phyloP scores from a whole-genome alignment of 2,113 vertebrate genomes.

The Numenius arquata region DNA sequence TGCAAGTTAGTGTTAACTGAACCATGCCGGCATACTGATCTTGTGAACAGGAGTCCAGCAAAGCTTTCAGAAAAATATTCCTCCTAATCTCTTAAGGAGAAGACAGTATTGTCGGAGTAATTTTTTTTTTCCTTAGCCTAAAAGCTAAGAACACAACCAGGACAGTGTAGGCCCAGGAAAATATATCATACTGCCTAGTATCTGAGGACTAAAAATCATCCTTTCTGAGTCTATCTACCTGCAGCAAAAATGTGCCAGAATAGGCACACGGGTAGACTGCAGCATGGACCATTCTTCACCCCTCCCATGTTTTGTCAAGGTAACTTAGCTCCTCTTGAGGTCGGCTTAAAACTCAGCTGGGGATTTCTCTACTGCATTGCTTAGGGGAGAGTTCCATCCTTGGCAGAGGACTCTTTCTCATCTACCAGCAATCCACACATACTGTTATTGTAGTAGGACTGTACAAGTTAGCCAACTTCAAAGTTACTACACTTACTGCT shows the following conservation, averaged over 20 bases:
- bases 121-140: not conserved
- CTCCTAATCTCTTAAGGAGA: not conserved
- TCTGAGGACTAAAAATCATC: not conserved
- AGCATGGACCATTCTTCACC: not conserved
- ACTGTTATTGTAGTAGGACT: not conserved
- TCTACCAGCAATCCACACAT: not conserved
- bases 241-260: not conserved
- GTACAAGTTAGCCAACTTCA: not conserved
- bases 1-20: not conserved
- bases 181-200: not conserved
- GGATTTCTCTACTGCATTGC: not conserved
- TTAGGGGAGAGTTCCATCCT: not conserved
- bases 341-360: not conserved
- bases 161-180: not conserved
- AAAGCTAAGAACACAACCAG: not conserved
- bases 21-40: not conserved
- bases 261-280: not conserved
- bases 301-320: not conserved
- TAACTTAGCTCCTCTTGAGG: not conserved
- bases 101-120: not conserved
- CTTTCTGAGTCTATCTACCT: not conserved
- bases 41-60: not conserved
- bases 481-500: not conserved
- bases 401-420: not conserved
- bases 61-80: not conserved